Base-by-base conservation (phyloP, 2,888 invertebrate genomes). In the Azorinus chamasolen region DNA sequence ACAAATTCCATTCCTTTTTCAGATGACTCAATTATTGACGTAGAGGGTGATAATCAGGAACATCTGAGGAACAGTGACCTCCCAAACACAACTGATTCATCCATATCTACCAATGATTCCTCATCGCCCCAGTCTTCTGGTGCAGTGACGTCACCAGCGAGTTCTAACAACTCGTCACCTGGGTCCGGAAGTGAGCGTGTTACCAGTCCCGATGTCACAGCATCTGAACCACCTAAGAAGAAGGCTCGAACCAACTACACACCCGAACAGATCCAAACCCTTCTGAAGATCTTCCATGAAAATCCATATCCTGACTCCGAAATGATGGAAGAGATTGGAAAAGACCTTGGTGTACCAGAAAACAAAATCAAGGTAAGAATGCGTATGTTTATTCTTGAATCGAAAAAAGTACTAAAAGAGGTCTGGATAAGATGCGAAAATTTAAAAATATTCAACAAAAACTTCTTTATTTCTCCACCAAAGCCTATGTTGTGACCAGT, bases 291-390 rank as follows among this genome's bases (percentile, higher is more conserved):
- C 27, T 87, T 86, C 70, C 85, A 85, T 25, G 87, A 87, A 50
- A 86, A 84, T 43, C 87, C 87, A 8, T 87, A 87, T 63, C 84
- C 84, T 1, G 87, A 87, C 51, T 77, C 85, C 1, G 86, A 87
- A 39, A 74, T 65, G 62, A 87, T 87, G 84, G 87, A 87, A 22
- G 58, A 63, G 8, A 76, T 87, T 46, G 79, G 83, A 8, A 75
- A 80, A 48, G 84, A 86, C 8, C 66, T 87, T 18, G 83, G 83
- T 4, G 78, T 87, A 20, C 79, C 84, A 1, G 87, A 87, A 59
- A 79, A 82, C 32, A 86, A 86, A 62, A 79, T 87, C 16, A 87
- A 86, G 84, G 87, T 87, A 77, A 24, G 43, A n/a, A 53, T n/a
- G 45, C n/a, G n/a, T n/a, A n/a, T n/a, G n/a, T n/a, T n/a, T n/a